phyloP scores from a whole-genome alignment of 2,888 invertebrate genomes.

The Diarsia rubi region DNA sequence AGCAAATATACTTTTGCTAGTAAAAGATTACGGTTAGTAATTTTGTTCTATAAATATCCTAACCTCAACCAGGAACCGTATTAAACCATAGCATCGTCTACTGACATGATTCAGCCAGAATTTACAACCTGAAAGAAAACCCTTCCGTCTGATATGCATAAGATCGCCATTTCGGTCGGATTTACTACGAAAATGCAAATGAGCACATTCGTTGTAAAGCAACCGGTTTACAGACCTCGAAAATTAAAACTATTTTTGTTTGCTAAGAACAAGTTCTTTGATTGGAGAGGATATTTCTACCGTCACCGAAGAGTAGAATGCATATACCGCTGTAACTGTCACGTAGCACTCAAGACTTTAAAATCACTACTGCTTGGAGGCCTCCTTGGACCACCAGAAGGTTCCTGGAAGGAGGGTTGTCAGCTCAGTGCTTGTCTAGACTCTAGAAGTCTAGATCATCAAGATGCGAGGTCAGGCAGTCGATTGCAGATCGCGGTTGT shows the following conservation, averaged over 20 bases:
- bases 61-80: conserved; percentile 57
- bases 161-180: conserved; percentile 31
- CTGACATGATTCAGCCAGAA: conserved; percentile 46
- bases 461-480: conserved; percentile 53
- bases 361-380: conserved; percentile 5
- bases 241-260: conserved; percentile 28
- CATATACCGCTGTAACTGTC: conserved; percentile 2
- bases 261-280: conserved; percentile 39
- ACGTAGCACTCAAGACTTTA: conserved; percentile 5
- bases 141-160: conserved; percentile 44
- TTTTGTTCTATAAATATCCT: conserved; percentile 61
- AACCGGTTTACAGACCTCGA: conserved; percentile 41
- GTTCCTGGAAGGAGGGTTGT: background rate
- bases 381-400: no score
- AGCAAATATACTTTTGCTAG: conserved; percentile 62
- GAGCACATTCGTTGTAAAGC: conserved; percentile 19
- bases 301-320: background rate
- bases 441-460: conserved; percentile 21
- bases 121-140: conserved; percentile 26
- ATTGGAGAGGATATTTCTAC: background rate
- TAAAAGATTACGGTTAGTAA: conserved; percentile 54
- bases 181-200: conserved; percentile 52
- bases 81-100: conserved; percentile 54
- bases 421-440: conserved; percentile 27
- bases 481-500: conserved; percentile 78